Evolutionary conservation across 1,140 invertebrate species (phyloP).

Genomic region (Delia radicum): DNA sequence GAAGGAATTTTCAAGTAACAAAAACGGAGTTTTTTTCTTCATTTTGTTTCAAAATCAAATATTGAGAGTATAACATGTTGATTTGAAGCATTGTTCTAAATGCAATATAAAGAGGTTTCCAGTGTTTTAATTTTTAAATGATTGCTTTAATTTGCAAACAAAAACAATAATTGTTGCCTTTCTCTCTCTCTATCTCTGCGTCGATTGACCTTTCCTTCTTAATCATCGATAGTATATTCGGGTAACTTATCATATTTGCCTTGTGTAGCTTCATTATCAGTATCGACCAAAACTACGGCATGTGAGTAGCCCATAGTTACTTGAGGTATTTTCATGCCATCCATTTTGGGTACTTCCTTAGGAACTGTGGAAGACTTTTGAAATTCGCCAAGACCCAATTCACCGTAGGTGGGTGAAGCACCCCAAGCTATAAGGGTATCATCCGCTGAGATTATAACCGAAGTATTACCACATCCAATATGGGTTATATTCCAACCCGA

Average conservation of each 20-base stretch:
- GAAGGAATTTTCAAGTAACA: not conserved
- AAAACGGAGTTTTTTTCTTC: too few species aligned
- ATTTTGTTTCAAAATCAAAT: not conserved
- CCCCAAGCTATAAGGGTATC: constrained; percentile 90
- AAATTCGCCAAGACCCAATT: constrained; percentile 86
- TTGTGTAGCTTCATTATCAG: constrained; percentile 58
- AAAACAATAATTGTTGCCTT: not conserved
- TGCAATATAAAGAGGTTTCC: not conserved
- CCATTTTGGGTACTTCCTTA: constrained; percentile 84
- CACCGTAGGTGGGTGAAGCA: constrained; percentile 86
- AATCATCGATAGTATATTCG: constrained; percentile 56
- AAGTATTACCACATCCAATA: constrained; percentile 77
- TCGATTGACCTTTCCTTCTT: not conserved
- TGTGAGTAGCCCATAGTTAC: constrained; percentile 84
- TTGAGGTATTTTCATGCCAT: constrained; percentile 76
- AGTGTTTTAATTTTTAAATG: not conserved
- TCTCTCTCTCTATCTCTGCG: not conserved
- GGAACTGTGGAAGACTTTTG: constrained; percentile 84
- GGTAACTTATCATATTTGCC: constrained; percentile 58
- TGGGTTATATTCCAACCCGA: constrained; percentile 84
- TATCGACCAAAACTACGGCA: constrained; percentile 66
- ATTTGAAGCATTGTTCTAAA: not conserved
- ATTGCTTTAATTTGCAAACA: not conserved
- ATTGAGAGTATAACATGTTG: not conserved
- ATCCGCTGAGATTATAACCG: constrained; percentile 85